phyloP scores from a whole-genome alignment of 2,797 vertebrate species.

The Australoheros facetus region DNA sequence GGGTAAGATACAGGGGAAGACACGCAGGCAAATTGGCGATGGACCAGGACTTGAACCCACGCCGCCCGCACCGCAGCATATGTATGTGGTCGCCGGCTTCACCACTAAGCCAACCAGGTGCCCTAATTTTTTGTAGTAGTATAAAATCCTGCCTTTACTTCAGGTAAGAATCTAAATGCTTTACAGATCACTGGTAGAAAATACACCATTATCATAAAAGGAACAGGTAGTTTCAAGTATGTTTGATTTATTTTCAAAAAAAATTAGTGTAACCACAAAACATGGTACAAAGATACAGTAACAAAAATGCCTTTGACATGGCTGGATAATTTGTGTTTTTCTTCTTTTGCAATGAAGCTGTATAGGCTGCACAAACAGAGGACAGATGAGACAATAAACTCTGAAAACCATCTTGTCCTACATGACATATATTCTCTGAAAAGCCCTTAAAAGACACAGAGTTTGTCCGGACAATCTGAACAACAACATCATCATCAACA shows the following conservation, averaged over 20 bases:
- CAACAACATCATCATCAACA: slow-evolving; percentile 8
- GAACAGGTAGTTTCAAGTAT: slow-evolving; percentile 67
- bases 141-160: neutral
- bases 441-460: slow-evolving; percentile 69
- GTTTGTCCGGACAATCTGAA: slow-evolving; percentile 37
- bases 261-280: slow-evolving; percentile 76
- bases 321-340: slow-evolving; percentile 49
- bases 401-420: slow-evolving; percentile 48
- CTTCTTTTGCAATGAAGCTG: slow-evolving; percentile 43
- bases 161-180: neutral
- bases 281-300: slow-evolving; percentile 72
- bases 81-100: too few relatives aligned
- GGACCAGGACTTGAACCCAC: too few relatives aligned
- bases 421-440: slow-evolving; percentile 45
- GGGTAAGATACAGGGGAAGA: too few relatives aligned
- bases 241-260: slow-evolving; percentile 80
- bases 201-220: slow-evolving; percentile 1
- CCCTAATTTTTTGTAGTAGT: too few relatives aligned
- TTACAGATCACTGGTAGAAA: neutral
- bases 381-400: slow-evolving; percentile 35
- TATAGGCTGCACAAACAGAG: slow-evolving; percentile 42
- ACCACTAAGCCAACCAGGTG: too few relatives aligned
- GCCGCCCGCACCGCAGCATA: too few relatives aligned
- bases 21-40: too few relatives aligned
- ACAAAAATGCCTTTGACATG: slow-evolving; percentile 53